phyloP scores from a whole-genome alignment of 2,113 vertebrate species.

The Erpornis zantholeuca region DNA sequence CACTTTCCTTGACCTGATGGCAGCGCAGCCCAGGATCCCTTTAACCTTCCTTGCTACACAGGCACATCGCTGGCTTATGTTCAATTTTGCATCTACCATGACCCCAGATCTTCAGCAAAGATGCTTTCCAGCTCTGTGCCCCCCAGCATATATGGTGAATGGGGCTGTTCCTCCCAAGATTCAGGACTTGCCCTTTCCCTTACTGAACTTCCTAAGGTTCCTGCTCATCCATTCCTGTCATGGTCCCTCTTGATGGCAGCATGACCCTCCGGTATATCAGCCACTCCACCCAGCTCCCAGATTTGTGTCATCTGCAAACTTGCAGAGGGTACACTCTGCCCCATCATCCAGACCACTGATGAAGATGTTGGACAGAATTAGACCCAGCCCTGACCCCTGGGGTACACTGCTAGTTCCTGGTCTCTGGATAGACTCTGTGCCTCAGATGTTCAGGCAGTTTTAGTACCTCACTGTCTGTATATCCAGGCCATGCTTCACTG shows the following conservation, averaged over 20 bases:
- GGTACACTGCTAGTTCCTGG: neutral
- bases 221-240: neutral
- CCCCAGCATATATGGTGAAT: no score
- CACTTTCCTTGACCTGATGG: neutral
- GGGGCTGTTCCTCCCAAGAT: neutral
- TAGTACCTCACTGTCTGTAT: neutral
- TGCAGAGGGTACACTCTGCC: neutral
- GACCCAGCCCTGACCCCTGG: neutral
- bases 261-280: fast-evolving
- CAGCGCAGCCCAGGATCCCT: neutral
- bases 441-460: neutral
- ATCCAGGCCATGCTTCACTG: neutral
- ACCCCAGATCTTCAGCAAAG: neutral
- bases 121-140: neutral
- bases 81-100: neutral
- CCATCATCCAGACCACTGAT: neutral
- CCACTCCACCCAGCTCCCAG: neutral
- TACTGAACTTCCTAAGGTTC: neutral
- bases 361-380: neutral
- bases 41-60: neutral
- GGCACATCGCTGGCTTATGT: fast-evolving
- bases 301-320: neutral
- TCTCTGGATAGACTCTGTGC: neutral
- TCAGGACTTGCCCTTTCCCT: neutral
- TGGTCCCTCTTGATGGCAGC: neutral